These are phyloP conservation scores for Cydia strobilella DNA, from an alignment of 1,140 invertebrate species.

Conservation along the genomic window DNA sequence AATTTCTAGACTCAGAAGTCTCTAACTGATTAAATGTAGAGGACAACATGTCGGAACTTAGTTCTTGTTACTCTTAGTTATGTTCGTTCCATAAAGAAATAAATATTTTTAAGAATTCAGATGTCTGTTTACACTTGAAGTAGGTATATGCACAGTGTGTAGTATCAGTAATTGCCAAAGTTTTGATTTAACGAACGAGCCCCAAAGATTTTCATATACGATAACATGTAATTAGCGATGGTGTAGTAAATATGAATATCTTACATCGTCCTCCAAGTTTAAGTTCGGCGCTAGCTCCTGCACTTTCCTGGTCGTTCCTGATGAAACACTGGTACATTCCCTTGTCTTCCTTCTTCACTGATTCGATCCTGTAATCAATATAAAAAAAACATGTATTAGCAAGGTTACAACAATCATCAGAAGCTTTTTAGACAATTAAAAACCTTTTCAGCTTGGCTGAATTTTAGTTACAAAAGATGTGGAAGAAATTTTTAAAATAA, in stretches of 20 bases:
- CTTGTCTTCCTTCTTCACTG: constrained; percentile 96
- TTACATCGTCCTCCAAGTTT: constrained; percentile 94
- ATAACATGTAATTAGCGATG: background rate
- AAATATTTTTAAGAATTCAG: too few relatives aligned
- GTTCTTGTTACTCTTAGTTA: too few relatives aligned
- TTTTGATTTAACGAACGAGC: too few relatives aligned
- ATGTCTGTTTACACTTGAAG: too few relatives aligned
- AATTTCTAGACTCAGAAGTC: too few relatives aligned
- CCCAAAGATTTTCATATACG: too few relatives aligned
- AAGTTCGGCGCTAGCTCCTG: constrained; percentile 94
- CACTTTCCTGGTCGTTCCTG: constrained; percentile 95
- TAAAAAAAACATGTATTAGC: constrained; percentile 13
- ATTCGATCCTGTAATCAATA: constrained; percentile 85
- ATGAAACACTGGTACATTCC: constrained; percentile 99
- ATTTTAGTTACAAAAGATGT: background rate
- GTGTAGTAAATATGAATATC: constrained; percentile 50
- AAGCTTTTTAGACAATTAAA: background rate
- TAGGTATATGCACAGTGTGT: too few relatives aligned
- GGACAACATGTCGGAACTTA: too few relatives aligned
- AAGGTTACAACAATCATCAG: background rate
- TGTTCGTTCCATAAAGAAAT: too few relatives aligned
- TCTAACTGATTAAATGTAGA: too few relatives aligned
- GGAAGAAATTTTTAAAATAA: too few relatives aligned
- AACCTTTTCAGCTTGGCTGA: background rate
- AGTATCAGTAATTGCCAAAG: too few relatives aligned